These are phyloP conservation scores for Hypotaenidia philippensis DNA, from an alignment of 2,797 vertebrate species.

Conservation along the genomic window DNA sequence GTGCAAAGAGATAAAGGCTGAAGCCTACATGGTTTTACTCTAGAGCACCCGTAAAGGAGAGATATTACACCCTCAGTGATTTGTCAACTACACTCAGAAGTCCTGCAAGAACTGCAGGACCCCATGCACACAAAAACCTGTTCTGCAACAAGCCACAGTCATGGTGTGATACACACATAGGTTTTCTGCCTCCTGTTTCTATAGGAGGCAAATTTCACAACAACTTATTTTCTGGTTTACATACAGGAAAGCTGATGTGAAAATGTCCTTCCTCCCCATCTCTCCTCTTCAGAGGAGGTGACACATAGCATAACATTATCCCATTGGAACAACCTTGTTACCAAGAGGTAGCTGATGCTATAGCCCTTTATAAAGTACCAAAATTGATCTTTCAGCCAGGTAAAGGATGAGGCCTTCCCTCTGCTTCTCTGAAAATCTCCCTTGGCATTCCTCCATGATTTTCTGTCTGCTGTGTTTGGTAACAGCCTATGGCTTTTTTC, in stretches of 20 bases:
- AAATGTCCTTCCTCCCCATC: neutral
- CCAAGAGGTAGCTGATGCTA: neutral
- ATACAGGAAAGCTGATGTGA: neutral
- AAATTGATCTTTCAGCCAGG: neutral
- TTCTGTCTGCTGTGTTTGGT: neutral
- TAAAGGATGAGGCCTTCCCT: neutral
- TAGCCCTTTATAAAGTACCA: neutral
- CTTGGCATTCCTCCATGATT: neutral
- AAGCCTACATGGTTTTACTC: neutral
- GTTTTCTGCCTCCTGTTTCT: neutral
- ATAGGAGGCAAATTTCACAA: neutral
- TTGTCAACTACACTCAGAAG: neutral
- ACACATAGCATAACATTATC: neutral
- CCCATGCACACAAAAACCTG: neutral
- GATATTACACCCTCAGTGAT: neutral
- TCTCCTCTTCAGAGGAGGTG: neutral
- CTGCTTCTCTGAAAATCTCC: neutral
- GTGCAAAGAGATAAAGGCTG: neutral
- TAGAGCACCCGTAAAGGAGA: neutral
- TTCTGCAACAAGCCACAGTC: neutral
- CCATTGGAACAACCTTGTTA: neutral
- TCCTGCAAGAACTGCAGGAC: neutral
- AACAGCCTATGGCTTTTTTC: neutral
- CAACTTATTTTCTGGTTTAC: neutral
- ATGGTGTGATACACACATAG: accelerated